These are phyloP conservation scores for Ormia ochracea DNA, from an alignment of 2,888 invertebrate genomes.

Conservation along the genomic window DNA sequence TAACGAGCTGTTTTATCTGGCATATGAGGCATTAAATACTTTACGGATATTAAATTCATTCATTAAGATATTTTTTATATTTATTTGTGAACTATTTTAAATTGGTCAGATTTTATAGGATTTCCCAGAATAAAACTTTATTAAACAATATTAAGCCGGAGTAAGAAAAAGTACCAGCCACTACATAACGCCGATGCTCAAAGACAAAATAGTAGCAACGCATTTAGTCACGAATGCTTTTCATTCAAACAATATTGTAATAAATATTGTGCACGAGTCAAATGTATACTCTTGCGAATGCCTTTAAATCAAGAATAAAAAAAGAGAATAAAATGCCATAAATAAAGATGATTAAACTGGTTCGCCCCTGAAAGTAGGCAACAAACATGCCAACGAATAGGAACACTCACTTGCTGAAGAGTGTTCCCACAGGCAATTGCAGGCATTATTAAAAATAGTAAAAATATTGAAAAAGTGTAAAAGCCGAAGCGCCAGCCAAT, in stretches of 20 bases:
- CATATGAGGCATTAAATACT: too few species aligned
- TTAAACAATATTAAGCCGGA: background rate
- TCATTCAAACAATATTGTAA: background rate
- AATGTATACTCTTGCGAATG: too few species aligned
- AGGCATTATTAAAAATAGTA: background rate
- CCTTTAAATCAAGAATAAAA: too few species aligned
- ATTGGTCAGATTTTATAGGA: too few species aligned
- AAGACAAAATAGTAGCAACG: background rate
- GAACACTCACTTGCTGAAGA: background rate
- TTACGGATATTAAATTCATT: too few species aligned
- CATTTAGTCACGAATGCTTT: background rate
- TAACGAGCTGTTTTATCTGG: too few species aligned
- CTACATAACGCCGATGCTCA: slow-evolving; percentile 5
- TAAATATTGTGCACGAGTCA: too few species aligned
- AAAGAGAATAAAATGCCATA: too few species aligned
- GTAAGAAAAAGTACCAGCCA: background rate
- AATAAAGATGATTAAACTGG: background rate
- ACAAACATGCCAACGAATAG: background rate
- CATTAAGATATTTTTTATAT: too few species aligned
- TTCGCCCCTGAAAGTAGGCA: slow-evolving; percentile 18
- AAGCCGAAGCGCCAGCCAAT: background rate
- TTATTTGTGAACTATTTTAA: too few species aligned
- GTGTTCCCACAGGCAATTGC: background rate
- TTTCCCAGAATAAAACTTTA: too few species aligned
- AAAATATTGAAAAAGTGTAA: background rate